These are phyloP conservation scores for Chelmon rostratus DNA, from an alignment of 2,797 vertebrate genomes.

Conservation along the genomic window DNA sequence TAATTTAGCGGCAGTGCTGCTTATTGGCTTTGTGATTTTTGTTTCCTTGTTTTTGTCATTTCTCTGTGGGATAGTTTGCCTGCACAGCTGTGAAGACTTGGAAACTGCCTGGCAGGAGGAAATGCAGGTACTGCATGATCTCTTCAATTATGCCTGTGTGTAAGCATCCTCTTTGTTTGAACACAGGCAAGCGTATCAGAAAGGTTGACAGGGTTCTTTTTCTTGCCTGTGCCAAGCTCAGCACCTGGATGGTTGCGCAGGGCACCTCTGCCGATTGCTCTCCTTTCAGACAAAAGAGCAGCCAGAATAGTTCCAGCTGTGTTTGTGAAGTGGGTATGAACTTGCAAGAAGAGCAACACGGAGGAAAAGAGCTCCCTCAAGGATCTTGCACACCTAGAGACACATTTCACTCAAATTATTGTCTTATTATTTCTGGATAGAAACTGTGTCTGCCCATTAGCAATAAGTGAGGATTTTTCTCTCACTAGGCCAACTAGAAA, in stretches of 20 bases:
- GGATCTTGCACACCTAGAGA: constrained; percentile 60
- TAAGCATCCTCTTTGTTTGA: constrained; percentile 77
- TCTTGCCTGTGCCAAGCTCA: constrained; percentile 72
- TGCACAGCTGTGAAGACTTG: constrained; percentile 80
- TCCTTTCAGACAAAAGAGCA: constrained; percentile 69
- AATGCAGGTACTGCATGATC: constrained; percentile 78
- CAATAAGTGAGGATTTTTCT: constrained; percentile 30
- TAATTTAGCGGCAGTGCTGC: constrained; percentile 76
- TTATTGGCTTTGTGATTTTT: constrained; percentile 79
- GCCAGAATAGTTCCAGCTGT: constrained; percentile 69
- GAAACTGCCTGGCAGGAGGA: constrained; percentile 74
- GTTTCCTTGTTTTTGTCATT: constrained; percentile 73
- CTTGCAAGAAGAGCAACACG: constrained; percentile 42
- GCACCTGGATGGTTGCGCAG: constrained; percentile 79
- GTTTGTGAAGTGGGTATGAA: constrained; percentile 62
- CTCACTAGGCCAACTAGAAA: constrained; percentile 31
- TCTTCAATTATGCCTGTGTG: constrained; percentile 76
- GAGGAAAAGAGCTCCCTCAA: constrained; percentile 53
- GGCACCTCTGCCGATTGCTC: constrained; percentile 66
- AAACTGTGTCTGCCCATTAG: constrained; percentile 58
- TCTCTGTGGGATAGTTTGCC: constrained; percentile 72
- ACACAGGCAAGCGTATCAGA: constrained; percentile 72
- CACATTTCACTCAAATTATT: constrained; percentile 60
- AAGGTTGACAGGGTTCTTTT: constrained; percentile 77
- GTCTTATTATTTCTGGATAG: constrained; percentile 63